phyloP scores from a whole-genome alignment of 2,888 invertebrate genomes.

The Barypeithes pellucidus region DNA sequence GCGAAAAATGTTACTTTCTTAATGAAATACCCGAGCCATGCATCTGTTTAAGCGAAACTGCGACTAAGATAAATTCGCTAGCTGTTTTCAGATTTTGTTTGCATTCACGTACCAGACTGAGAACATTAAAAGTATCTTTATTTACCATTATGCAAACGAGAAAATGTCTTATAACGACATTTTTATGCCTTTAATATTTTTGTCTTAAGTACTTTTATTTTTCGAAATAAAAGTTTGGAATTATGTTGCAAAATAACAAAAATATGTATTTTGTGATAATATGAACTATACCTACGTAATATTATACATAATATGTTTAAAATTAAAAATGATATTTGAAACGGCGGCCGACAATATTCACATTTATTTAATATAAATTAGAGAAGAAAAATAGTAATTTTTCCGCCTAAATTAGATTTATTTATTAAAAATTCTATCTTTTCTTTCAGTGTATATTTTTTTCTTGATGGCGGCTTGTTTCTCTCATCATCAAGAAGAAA shows the following conservation, averaged over 20 bases:
- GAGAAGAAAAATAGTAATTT: too few species aligned
- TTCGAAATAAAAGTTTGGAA: constrained; percentile 40
- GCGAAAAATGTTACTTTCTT: constrained; percentile 16
- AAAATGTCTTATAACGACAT: constrained; percentile 47
- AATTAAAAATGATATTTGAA: too few species aligned
- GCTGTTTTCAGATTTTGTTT: constrained; percentile 39
- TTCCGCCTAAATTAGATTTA: too few species aligned
- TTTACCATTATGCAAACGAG: constrained; percentile 51
- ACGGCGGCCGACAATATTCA: too few species aligned
- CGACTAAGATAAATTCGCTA: constrained; percentile 46
- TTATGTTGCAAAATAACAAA: constrained; percentile 15
- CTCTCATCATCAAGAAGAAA: too few species aligned
- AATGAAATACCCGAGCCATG: constrained; percentile 37
- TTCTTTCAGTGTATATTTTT: too few species aligned
- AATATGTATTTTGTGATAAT: constrained; percentile 22
- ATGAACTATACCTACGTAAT: too few species aligned
- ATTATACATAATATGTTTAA: too few species aligned
- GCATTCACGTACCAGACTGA: constrained; percentile 26
- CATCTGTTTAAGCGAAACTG: constrained; percentile 40
- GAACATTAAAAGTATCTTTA: constrained; percentile 50
- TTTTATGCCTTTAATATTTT: constrained; percentile 49
- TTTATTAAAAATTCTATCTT: too few species aligned
- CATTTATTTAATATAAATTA: too few species aligned
- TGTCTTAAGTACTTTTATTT: constrained; percentile 27
- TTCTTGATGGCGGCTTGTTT: too few species aligned